Evolutionary conservation across 2,888 invertebrate species (phyloP).

Genomic region (Sabellastarte sp.): DNA sequence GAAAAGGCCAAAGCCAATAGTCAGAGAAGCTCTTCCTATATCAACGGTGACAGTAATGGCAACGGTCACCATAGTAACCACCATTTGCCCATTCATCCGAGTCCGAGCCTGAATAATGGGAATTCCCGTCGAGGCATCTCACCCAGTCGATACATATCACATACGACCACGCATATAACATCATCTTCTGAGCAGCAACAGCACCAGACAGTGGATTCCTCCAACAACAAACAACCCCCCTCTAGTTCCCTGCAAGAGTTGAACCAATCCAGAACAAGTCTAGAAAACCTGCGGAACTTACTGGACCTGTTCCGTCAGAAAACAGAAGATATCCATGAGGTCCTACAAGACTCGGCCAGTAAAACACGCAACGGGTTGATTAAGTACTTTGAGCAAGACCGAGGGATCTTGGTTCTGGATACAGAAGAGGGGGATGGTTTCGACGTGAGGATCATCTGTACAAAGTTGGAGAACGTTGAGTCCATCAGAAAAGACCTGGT

Average conservation of each 20-base stretch:
- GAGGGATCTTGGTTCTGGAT: slow-evolving; percentile 49
- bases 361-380: slow-evolving; percentile 33
- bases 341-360: slow-evolving; percentile 34
- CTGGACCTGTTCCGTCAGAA: slow-evolving; percentile 27
- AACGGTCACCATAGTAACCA: no score
- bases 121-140: background rate
- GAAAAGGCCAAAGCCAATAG: background rate
- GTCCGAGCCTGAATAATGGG: background rate
- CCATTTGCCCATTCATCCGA: background rate
- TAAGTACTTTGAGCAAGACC: slow-evolving; percentile 52
- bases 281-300: slow-evolving; percentile 13
- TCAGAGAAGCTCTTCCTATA: background rate
- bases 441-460: slow-evolving; percentile 46
- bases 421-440: slow-evolving; percentile 33
- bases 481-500: slow-evolving; percentile 39
- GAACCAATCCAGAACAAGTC: background rate
- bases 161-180: background rate
- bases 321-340: slow-evolving; percentile 31
- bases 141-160: slow-evolving; percentile 3
- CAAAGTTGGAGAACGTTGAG: slow-evolving; percentile 41
- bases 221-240: background rate
- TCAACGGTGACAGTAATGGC: background rate
- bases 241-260: no score
- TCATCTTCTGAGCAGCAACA: background rate
- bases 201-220: background rate